Evolutionary conservation across 2,888 invertebrate species (phyloP).

Genomic region (Loripinus fragilis): DNA sequence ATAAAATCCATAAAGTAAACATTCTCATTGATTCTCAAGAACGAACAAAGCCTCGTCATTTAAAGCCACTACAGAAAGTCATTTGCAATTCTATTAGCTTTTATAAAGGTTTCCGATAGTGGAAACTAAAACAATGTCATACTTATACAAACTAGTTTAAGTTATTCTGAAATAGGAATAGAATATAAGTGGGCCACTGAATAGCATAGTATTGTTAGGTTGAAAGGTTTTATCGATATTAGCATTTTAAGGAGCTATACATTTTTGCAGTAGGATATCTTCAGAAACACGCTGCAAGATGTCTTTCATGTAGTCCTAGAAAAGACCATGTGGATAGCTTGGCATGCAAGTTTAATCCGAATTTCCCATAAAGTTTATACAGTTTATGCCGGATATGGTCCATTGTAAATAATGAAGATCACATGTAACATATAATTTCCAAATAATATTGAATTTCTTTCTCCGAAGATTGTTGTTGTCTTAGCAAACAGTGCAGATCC

Average conservation of each 20-base stretch:
- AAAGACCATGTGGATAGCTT: too few relatives aligned
- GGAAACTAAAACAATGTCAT: constrained; percentile 4
- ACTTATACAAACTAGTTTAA: constrained; percentile 1
- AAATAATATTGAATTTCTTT: too few relatives aligned
- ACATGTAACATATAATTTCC: too few relatives aligned
- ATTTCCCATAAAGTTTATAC: too few relatives aligned
- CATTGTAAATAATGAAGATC: too few relatives aligned
- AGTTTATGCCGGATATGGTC: too few relatives aligned
- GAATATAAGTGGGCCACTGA: constrained; percentile 7
- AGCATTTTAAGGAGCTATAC: background rate
- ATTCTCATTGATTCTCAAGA: constrained; percentile 1
- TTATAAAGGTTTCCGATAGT: constrained; percentile 16
- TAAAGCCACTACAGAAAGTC: background rate
- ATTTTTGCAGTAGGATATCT: too few relatives aligned
- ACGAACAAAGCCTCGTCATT: background rate
- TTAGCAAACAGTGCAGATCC: too few relatives aligned
- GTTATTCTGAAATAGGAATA: background rate
- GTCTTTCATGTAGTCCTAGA: too few relatives aligned
- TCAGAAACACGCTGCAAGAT: too few relatives aligned
- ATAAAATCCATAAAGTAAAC: constrained; percentile 20
- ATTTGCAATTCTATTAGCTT: constrained; percentile 13
- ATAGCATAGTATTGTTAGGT: background rate
- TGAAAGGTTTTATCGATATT: constrained; percentile 2
- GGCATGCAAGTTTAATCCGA: too few relatives aligned
- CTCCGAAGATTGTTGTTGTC: too few relatives aligned